Evolutionary conservation across 2,888 invertebrate genomes (phyloP).

Genomic region (Protonemura montana): DNA sequence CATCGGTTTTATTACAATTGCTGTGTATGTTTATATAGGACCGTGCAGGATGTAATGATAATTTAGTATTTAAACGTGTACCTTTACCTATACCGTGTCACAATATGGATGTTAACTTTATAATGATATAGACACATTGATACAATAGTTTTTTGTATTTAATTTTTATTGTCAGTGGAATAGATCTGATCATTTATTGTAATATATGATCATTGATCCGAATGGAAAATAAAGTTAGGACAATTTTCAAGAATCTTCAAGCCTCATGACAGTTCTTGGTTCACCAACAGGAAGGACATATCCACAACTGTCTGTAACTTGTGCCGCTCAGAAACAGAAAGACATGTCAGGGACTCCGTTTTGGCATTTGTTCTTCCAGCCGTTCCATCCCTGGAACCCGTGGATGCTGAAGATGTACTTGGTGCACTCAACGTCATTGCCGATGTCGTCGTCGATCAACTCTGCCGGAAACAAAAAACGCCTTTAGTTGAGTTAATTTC

Average conservation of each 20-base stretch:
- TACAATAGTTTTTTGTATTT: slow-evolving; percentile 48
- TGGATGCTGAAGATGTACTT: slow-evolving; percentile 2
- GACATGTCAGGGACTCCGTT: slow-evolving; percentile 1
- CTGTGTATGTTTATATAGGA: slow-evolving; percentile 23
- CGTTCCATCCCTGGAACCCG: slow-evolving; percentile 18
- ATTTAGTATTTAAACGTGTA: slow-evolving; percentile 36
- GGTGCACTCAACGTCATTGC: neutral
- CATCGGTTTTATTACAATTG: slow-evolving; percentile 26
- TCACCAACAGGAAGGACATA: too few species aligned
- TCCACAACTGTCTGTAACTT: neutral
- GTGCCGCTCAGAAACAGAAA: neutral
- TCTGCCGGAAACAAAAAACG: neutral
- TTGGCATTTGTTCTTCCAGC: slow-evolving; percentile 8
- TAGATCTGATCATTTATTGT: slow-evolving; percentile 48
- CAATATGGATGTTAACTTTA: slow-evolving; percentile 31
- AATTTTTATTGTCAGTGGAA: slow-evolving; percentile 46
- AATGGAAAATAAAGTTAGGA: slow-evolving; percentile 42
- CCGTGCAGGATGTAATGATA: slow-evolving; percentile 20
- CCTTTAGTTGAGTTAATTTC: neutral
- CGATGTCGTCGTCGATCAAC: slow-evolving; percentile 15
- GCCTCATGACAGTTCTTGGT: neutral
- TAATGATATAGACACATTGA: slow-evolving; percentile 33
- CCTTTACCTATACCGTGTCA: slow-evolving; percentile 13
- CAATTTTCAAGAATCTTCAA: slow-evolving; percentile 18
- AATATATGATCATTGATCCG: slow-evolving; percentile 32